Conservation (phyloP, 1,140 invertebrate species). For the Nephila pilipes region DNA sequence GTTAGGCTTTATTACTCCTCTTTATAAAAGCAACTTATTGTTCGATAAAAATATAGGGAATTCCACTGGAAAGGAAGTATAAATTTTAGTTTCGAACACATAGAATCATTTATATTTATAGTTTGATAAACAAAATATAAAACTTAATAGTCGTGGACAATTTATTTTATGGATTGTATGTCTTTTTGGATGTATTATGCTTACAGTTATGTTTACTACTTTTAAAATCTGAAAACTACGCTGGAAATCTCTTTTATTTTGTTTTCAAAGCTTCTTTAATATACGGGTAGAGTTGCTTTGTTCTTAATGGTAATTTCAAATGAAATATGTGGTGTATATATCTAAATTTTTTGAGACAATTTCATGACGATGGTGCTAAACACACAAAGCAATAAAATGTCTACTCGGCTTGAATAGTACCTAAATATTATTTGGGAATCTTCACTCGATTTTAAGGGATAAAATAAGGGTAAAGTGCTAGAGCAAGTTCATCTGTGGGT, state of each 20-base stretch:
- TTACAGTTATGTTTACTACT: not conserved
- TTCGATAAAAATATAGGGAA: conserved; percentile 58
- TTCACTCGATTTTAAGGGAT: too few relatives aligned
- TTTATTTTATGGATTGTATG: not conserved
- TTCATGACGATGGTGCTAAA: too few relatives aligned
- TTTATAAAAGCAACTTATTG: conserved; percentile 67
- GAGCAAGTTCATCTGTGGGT: too few relatives aligned
- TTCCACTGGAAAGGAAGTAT: conserved; percentile 56
- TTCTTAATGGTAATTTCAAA: too few relatives aligned
- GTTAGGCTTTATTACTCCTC: conserved; percentile 51
- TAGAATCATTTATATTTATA: conserved; percentile 30
- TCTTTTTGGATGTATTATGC: not conserved
- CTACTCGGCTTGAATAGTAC: too few relatives aligned
- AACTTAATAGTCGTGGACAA: conserved; percentile 4
- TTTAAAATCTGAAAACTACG: not conserved
- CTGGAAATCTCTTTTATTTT: too few relatives aligned
- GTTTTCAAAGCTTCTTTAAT: not conserved
- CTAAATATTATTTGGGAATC: too few relatives aligned
- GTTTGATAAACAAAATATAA: conserved; percentile 54
- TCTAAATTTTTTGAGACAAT: too few relatives aligned
- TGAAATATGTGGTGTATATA: too few relatives aligned
- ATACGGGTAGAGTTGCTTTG: not conserved
- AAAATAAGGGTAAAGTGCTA: too few relatives aligned
- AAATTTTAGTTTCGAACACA: conserved; percentile 57
- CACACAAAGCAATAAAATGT: too few relatives aligned